Conservation (phyloP, 2,888 invertebrate species). For the Chloroclysta siterata region DNA sequence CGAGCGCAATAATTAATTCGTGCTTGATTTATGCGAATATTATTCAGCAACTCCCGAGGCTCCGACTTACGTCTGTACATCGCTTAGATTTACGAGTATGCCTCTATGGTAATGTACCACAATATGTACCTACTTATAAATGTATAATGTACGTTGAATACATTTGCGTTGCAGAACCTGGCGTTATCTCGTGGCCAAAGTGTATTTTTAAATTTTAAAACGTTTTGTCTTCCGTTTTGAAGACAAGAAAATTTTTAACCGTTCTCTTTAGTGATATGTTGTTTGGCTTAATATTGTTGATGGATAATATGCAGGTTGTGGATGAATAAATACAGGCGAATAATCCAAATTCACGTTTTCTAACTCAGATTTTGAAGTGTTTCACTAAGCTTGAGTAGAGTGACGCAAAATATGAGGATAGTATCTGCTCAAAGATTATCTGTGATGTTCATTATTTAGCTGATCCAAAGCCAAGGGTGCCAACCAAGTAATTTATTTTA, state of each 20-base stretch:
- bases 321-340: neutral
- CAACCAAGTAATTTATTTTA: no score
- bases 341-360: neutral
- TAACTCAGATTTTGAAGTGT: no score
- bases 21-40: slow-evolving; percentile 77
- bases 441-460: no score
- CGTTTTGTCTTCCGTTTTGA: slow-evolving; percentile 20
- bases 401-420: no score
- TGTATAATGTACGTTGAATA: neutral
- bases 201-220: slow-evolving; percentile 51
- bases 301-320: neutral
- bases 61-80: slow-evolving; percentile 50
- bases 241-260: neutral
- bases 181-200: slow-evolving; percentile 42
- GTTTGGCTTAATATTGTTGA: slow-evolving; percentile 1
- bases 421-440: no score
- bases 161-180: slow-evolving; percentile 49
- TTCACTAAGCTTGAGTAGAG: no score
- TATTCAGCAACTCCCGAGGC: slow-evolving; percentile 56
- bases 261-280: neutral
- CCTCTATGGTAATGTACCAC: slow-evolving; percentile 51
- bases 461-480: no score
- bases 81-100: slow-evolving; percentile 51
- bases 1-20: slow-evolving; percentile 75
- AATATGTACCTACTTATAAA: slow-evolving; percentile 1